phyloP scores from a whole-genome alignment of 2,113 vertebrate genomes.

The Micromys minutus region DNA sequence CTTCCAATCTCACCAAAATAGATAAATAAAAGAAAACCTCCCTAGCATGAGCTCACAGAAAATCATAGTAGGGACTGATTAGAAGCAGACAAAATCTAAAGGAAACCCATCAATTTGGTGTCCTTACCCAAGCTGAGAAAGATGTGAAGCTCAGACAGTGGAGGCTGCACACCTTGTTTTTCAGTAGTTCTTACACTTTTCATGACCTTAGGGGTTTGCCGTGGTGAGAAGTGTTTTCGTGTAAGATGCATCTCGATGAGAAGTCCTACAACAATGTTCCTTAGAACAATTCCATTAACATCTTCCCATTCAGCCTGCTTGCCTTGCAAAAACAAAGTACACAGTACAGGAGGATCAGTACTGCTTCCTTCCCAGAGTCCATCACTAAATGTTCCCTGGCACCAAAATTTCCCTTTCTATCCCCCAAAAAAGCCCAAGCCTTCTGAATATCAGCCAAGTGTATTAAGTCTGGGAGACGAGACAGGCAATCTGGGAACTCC shows the following conservation, averaged over 20 bases:
- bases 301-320: constrained; percentile 60
- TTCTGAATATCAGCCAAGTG: constrained; percentile 53
- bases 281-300: constrained; percentile 66
- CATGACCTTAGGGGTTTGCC: constrained; percentile 60
- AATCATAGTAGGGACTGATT: constrained; percentile 67
- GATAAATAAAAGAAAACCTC: neutral
- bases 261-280: constrained; percentile 46
- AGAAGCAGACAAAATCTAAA: constrained; percentile 70
- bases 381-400: constrained; percentile 30
- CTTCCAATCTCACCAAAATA: neutral
- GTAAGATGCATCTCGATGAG: constrained; percentile 53
- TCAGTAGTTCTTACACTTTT: constrained; percentile 69
- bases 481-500: neutral
- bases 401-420: constrained; percentile 43
- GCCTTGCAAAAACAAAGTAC: constrained; percentile 45
- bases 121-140: constrained; percentile 60
- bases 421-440: neutral
- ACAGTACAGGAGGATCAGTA: constrained; percentile 36
- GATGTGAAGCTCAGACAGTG: constrained; percentile 63
- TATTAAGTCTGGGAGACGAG: constrained; percentile 33
- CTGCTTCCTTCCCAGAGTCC: constrained; percentile 56
- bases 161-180: constrained; percentile 35
- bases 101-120: constrained; percentile 60
- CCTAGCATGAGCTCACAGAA: constrained; percentile 51
- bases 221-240: constrained; percentile 58